A percentile compares a stretch with the other conserved stretches of the same genome.
Conservation (phyloP, 92 coral and sea anemone species). For the Epizoanthus stellaris region DNA sequence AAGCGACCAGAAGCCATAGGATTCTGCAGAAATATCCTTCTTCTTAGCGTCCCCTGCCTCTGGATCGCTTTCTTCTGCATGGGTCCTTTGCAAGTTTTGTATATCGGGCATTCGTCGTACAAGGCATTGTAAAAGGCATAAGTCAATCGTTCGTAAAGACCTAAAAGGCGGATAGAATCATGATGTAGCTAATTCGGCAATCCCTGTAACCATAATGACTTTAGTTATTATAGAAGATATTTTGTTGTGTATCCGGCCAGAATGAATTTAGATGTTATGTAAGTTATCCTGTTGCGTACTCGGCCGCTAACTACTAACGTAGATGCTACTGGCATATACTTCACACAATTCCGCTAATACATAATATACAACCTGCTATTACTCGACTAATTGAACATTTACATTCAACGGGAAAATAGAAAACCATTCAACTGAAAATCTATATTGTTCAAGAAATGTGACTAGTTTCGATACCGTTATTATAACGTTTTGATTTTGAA, state of each 20-base stretch:
- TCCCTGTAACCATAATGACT: neutral
- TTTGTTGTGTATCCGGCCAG: neutral
- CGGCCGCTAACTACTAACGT: neutral
- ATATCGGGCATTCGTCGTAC: neutral
- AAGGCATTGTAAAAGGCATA: neutral
- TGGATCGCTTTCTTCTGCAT: neutral
- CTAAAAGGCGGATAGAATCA: neutral
- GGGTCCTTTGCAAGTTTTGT: neutral
- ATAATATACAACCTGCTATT: neutral
- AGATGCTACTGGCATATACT: neutral
- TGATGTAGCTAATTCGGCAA: neutral
- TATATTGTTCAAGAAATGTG: too few species aligned
- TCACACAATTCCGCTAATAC: neutral
- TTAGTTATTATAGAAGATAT: neutral
- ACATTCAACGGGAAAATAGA: conserved; percentile 21
- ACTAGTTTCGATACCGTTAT: too few species aligned
- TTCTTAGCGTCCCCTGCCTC: neutral
- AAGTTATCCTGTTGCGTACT: too few species aligned
- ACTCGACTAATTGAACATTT: neutral
- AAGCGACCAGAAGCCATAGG: conserved; percentile 23
- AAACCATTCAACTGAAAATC: neutral
- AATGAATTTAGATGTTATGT: neutral
- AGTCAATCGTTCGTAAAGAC: too few species aligned
- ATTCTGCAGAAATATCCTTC: neutral
- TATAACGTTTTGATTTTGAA: too few species aligned